These are phyloP conservation scores for Cataglyphis altisquamis DNA, from an alignment of 2,888 invertebrate species.

Conservation along the genomic window DNA sequence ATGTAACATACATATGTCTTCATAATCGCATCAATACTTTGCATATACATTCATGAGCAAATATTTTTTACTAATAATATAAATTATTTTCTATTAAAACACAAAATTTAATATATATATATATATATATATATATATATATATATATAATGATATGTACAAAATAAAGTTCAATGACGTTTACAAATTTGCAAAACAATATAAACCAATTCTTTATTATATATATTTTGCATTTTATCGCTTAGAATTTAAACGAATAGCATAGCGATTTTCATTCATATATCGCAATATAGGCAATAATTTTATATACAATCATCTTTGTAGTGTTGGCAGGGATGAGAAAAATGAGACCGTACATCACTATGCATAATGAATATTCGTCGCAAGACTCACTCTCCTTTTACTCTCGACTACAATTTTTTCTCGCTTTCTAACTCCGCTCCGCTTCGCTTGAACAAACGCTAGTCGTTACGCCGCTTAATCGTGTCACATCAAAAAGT, in stretches of 20 bases:
- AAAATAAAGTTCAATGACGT: background rate
- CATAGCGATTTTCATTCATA: slow-evolving; percentile 17
- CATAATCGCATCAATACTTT: background rate
- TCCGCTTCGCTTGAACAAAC: slow-evolving; percentile 11
- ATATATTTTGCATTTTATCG: background rate
- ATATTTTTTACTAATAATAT: slow-evolving; percentile 1
- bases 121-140: too few relatives aligned
- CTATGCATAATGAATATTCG: slow-evolving; percentile 35
- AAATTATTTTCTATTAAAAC: background rate
- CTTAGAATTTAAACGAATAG: background rate
- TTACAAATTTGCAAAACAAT: background rate
- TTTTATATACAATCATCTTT: background rate
- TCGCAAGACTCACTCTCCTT: slow-evolving; percentile 34
- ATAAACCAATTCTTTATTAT: background rate
- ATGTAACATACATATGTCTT: background rate
- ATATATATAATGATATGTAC: background rate
- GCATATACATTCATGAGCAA: background rate
- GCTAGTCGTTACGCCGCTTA: slow-evolving; percentile 3
- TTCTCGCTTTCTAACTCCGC: slow-evolving; percentile 47
- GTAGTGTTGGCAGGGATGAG: slow-evolving; percentile 22
- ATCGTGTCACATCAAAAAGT: slow-evolving; percentile 31
- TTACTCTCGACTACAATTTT: slow-evolving; percentile 37
- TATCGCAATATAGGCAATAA: background rate
- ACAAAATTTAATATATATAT: background rate
- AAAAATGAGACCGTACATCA: slow-evolving; percentile 37